These are phyloP conservation scores for Notodonta dromedarius DNA, from an alignment of 2,888 invertebrate species.

Conservation along the genomic window DNA sequence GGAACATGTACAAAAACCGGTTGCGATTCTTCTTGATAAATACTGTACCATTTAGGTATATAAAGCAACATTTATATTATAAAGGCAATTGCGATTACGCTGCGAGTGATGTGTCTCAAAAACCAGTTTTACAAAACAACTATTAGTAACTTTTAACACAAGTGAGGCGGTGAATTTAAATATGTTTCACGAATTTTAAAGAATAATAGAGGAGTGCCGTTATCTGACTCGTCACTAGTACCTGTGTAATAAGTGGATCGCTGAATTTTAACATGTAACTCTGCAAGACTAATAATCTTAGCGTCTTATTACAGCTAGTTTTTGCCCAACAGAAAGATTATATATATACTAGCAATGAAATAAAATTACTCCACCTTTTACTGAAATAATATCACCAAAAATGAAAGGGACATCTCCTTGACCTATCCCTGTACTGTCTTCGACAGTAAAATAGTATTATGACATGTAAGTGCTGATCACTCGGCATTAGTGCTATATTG, in stretches of 20 bases:
- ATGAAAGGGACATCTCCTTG: too few species aligned
- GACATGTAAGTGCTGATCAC: too few species aligned
- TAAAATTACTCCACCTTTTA: too few species aligned
- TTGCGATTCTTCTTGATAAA: neutral
- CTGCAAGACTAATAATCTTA: slow-evolving; percentile 33
- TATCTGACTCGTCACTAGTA: slow-evolving; percentile 40
- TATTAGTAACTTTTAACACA: slow-evolving; percentile 34
- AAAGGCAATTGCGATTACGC: neutral
- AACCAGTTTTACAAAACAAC: slow-evolving; percentile 41
- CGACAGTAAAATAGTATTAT: too few species aligned
- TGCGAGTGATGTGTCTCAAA: slow-evolving; percentile 20
- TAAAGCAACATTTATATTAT: neutral
- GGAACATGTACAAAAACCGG: neutral
- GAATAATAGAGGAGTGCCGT: slow-evolving; percentile 46
- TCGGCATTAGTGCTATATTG: too few species aligned
- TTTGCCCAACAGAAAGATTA: too few species aligned
- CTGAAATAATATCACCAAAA: too few species aligned
- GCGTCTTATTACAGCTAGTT: slow-evolving; percentile 5
- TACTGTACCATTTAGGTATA: neutral
- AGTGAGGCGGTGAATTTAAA: slow-evolving; percentile 39
- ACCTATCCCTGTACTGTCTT: too few species aligned
- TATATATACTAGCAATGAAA: too few species aligned
- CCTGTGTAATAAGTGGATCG: slow-evolving; percentile 41
- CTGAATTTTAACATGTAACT: slow-evolving; percentile 38
- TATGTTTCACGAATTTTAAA: slow-evolving; percentile 46